These are phyloP conservation scores for Puffinus mauretanicus DNA, from an alignment of 2,113 vertebrate genomes.

Conservation along the genomic window DNA sequence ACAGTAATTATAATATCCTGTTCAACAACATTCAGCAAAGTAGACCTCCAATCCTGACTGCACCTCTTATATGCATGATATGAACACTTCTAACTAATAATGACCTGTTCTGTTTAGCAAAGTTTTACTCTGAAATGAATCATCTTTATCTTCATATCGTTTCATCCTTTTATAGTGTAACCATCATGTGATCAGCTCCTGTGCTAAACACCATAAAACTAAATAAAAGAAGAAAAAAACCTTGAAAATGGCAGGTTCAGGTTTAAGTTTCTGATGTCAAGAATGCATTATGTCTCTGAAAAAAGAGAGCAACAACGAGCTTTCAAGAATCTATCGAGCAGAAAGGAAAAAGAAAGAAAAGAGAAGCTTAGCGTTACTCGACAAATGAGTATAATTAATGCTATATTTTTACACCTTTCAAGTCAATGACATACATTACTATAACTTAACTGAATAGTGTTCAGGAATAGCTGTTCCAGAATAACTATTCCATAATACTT, in stretches of 20 bases:
- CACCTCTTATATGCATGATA: not conserved
- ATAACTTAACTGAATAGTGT: not conserved
- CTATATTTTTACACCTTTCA: not conserved
- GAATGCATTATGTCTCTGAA: not conserved
- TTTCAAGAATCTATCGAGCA: not conserved
- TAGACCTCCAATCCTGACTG: not conserved
- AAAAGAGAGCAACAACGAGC: not conserved
- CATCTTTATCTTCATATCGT: not conserved
- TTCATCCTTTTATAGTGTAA: not conserved
- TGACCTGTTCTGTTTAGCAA: not conserved
- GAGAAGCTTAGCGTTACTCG: not conserved
- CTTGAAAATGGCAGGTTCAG: not conserved
- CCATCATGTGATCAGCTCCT: not conserved
- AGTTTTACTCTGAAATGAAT: not conserved
- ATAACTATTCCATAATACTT: not conserved
- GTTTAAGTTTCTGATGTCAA: not conserved
- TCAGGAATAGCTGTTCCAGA: not conserved
- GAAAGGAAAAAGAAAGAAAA: not conserved
- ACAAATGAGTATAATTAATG: not conserved
- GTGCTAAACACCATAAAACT: not conserved
- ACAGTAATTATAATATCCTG: not conserved
- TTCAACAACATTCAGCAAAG: not conserved
- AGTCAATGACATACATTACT: not conserved
- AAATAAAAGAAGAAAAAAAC: not conserved
- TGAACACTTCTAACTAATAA: not conserved